Evolutionary conservation across 2,888 invertebrate genomes (phyloP), one percentile per base, ranked within the genome.

Genomic region (Latheticus oryzae): DNA sequence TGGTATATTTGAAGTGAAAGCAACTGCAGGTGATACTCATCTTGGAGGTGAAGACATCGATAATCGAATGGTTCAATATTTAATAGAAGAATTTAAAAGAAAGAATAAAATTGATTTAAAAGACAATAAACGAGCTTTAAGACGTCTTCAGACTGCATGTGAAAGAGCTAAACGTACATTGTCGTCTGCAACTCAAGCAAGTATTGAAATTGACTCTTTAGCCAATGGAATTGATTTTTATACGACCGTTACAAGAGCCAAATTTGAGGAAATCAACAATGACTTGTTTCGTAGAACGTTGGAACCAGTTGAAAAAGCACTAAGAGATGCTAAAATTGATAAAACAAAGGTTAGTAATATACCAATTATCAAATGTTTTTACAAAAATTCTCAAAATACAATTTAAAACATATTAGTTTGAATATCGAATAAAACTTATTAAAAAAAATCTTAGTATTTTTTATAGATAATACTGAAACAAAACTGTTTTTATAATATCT

Each of bases 241-340:
- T 72, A 80, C 84, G 1, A 79, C 73, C 51, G 80, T 87, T 52
- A 84, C 84, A 1, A 76, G 86, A 57, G 86, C 86, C 12, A 81
- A 84, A 64, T 88, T 88, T 74, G 87, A 87, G 72, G 86, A 87
- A 67, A 71, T 87, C 52, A 83, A 83, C 73, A 78, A 80, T 12
- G 87, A 87, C 69, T 79, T 88, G 30, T 87, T 88, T 79, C 76
- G 83, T 59, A 79, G 82, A 30, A 87, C 87, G 0, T 67, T 88
- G 64, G 84, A 83, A 37, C 87, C 87, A 1, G 87, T 88, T 1
- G 86, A 87, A 71, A 85, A 85, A 66, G 80, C 87, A 1, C 69
- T 89, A 28, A 75, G 80, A 21, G 87, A 88, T 75, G 85, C 87
- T 11, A 85, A 85, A 73, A 73, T 88, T 68, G 79, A 80, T 66